phyloP scores from a whole-genome alignment of 2,113 vertebrate genomes.

The Alosa alosa region DNA sequence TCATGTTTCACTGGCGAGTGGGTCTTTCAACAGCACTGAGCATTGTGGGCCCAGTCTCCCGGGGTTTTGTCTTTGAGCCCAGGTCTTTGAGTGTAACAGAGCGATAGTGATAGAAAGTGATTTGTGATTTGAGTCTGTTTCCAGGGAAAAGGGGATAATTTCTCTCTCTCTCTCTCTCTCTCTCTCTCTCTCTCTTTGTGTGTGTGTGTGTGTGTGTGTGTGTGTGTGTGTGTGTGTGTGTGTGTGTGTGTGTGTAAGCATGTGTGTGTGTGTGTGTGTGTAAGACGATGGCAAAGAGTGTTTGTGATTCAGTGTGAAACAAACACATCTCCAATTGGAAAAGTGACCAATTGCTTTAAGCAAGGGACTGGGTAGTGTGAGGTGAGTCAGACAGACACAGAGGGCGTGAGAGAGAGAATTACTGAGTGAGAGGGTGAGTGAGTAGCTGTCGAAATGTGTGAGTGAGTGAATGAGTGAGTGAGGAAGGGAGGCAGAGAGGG shows the following conservation, averaged over 20 bases:
- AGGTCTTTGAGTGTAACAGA: not conserved
- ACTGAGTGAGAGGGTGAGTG: not conserved
- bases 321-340: no score
- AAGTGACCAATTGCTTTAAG: no score
- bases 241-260: constrained; percentile 3
- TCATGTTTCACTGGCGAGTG: not conserved
- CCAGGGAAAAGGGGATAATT: not conserved
- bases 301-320: not conserved
- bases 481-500: no score
- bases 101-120: not conserved
- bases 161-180: not conserved
- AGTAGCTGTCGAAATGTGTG: not conserved
- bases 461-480: not conserved
- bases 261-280: not conserved
- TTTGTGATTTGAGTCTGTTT: not conserved
- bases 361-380: not conserved
- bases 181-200: not conserved
- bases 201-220: not conserved
- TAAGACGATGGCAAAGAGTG: not conserved
- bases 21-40: not conserved
- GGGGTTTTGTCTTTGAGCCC: not conserved
- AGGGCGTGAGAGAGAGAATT: not conserved
- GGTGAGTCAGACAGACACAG: not conserved
- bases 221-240: not conserved
- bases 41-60: not conserved